Base-by-base conservation (phyloP, 2,113 vertebrate genomes). In the Coturnix japonica region DNA sequence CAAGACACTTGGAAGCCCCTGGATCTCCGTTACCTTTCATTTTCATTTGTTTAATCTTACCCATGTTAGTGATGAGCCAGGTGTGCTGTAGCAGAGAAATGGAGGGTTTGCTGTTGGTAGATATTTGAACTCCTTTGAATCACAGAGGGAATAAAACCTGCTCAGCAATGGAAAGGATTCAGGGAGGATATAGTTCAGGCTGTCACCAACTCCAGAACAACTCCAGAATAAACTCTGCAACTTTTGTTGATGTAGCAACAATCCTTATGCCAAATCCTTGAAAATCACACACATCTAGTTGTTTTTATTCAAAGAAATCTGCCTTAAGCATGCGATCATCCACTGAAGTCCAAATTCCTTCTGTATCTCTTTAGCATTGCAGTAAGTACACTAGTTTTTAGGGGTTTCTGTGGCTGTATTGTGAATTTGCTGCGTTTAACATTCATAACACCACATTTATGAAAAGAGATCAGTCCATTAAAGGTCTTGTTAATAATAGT, bases 401-500 rank as follows among this genome's bases (percentile, higher is more conserved):
- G 22, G 33, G 78, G 51, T 53, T 84, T 39, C 37, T 31, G 22
- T 41, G 81, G 44, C 69, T 87, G 11, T 74, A 5, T 25, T 61
- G 11, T 61, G 71, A 85, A 37, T 70, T 81, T 82, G 9, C 35
- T 72, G 20, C 88, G 30, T 67, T 95, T 90, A 91, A 46, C 81
- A 71, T 53, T 70, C 57, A 74, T 21, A 96, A 77, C 33, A 81
- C 25, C 90, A 72, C 76, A 67, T 44, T 74, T 46, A 92, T 53
- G 86, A 79, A 93, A 75, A 85, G 53, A 95, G 51, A 85, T 51
- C 7, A 87, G 74, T 18, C 31, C 54, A 86, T 91, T 94, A 95
- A 94, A 91, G 83, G 19, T 17, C 69, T 74, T 63, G 72, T 78
- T 94, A 95, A 91, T 87, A 95, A 64, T n/a, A 41, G 53, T 87